Evolutionary conservation across 2,888 invertebrate genomes (phyloP), one percentile per base, ranked within the genome.

Genomic region (Ethmia dodecea): DNA sequence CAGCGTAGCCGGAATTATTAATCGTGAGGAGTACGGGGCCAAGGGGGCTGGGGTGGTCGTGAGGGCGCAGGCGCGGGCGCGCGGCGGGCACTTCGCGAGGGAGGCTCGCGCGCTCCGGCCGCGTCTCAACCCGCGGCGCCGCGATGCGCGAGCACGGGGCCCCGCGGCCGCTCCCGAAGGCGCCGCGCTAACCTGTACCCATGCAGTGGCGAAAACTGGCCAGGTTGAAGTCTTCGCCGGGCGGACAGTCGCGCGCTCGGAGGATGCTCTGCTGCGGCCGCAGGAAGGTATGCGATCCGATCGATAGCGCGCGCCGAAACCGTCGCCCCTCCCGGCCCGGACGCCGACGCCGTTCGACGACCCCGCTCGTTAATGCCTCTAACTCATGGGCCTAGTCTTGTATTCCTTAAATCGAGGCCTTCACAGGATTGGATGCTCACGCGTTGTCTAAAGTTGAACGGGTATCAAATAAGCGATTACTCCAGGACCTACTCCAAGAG

Each of bases 211-310:
- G 92, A 88, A 92, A 92, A 90, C 90, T 92, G 86, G 91, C 92
- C 88, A 92, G 92, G 89, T 90, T 90, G 88, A 90, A 90, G 88
- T 89, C 89, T 89, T 89, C 90, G 88, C 89, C 90, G 87, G 83
- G 86, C 79, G 86, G 83, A 72, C 84, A 76, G 70, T 83, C 84
- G 74, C 91, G 92, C 89, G 92, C 92, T 90, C 92, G 92, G 90
- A 93, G 91, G 90, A 95, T 95, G 95, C 94, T 95, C 90, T 95
- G 95, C 92, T 95, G 95, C 92, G 95, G 95, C 90, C 93, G 95
- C 88, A 94, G 94, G 89, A 95, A 95, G 94, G 95, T 95, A 88
- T 90, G 78, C 71, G 68, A 66, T 70, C 55, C 75, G 86, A 76
- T 87, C 87, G 77, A 79, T 88, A 74, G 67, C 77, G 71, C 73